Evolutionary conservation across 2,888 invertebrate genomes (phyloP).

Genomic region (Dasysyrphus tricinctus): DNA sequence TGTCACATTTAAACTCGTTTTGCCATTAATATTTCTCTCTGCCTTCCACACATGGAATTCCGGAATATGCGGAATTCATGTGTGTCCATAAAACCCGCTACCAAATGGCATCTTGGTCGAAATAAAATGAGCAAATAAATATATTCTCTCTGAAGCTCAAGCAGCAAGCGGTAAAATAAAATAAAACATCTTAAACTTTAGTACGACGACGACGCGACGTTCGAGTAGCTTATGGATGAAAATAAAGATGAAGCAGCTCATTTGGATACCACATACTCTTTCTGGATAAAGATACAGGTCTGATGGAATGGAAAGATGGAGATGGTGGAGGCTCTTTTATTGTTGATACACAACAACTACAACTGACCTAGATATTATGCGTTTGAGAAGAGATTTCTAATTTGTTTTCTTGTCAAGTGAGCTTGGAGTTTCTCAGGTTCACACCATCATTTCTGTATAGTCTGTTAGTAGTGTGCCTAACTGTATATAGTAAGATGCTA

Average conservation of each 20-base stretch:
- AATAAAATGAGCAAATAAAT: slow-evolving; percentile 15
- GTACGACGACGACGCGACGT: slow-evolving; percentile 26
- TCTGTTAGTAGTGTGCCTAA: slow-evolving; percentile 47
- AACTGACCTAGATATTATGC: slow-evolving; percentile 72
- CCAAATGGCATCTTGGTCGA: slow-evolving; percentile 14
- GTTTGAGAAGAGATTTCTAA: slow-evolving; percentile 72
- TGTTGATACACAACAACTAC: slow-evolving; percentile 32
- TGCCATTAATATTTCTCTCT: slow-evolving; percentile 14
- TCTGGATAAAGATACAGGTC: slow-evolving; percentile 57
- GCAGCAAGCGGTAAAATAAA: slow-evolving; percentile 51
- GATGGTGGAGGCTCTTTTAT: slow-evolving; percentile 28
- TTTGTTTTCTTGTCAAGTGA: slow-evolving; percentile 73
- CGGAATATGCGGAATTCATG: slow-evolving; percentile 50
- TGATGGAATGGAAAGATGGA: slow-evolving; percentile 1
- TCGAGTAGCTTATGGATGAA: slow-evolving; percentile 58
- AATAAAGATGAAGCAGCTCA: slow-evolving; percentile 55
- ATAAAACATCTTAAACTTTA: slow-evolving; percentile 60
- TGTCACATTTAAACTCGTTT: slow-evolving; percentile 72
- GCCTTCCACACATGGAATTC: slow-evolving; percentile 42
- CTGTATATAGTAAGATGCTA: slow-evolving; percentile 48
- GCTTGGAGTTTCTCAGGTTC: slow-evolving; percentile 50
- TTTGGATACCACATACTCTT: slow-evolving; percentile 56
- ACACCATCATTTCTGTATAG: slow-evolving; percentile 36
- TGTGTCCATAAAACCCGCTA: slow-evolving; percentile 27
- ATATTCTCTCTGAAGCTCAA: neutral